Percentiles rank a stretch among this genome's conserved stretches.
Conservation (phyloP, 2,797 vertebrate species). For the Delichon dasypus region DNA sequence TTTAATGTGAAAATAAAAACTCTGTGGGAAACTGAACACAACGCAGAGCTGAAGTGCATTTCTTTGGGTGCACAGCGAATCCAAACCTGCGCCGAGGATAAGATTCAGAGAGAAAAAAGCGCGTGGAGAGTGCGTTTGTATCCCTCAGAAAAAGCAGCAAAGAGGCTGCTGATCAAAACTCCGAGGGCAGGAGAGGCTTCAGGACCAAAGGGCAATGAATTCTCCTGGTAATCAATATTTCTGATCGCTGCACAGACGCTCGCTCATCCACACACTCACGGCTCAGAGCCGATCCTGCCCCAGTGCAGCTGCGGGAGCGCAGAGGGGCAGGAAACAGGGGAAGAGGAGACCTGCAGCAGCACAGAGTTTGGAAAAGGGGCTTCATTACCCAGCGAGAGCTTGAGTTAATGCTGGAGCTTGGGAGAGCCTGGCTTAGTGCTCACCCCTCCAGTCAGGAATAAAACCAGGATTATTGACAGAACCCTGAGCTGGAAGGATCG, state of each 20-base stretch:
- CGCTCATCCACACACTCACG: neutral
- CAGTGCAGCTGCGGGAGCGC: neutral
- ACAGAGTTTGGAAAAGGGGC: neutral
- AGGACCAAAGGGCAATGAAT: neutral
- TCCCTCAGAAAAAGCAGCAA: neutral
- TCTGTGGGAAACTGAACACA: neutral
- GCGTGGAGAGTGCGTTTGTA: neutral
- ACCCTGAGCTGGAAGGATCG: neutral
- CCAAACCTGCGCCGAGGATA: neutral
- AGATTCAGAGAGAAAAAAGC: neutral
- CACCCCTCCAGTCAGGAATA: neutral
- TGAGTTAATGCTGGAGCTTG: neutral
- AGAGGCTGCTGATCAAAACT: neutral
- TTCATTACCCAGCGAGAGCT: neutral
- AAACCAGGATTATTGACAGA: neutral
- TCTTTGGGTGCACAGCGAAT: neutral
- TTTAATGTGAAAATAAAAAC: neutral
- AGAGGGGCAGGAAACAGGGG: neutral
- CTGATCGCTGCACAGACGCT: neutral
- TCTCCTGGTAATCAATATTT: fast-evolving
- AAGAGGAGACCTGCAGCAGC: neutral
- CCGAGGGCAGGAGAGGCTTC: neutral
- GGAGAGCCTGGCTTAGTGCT: neutral
- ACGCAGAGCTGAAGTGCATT: neutral
- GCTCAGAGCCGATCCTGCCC: neutral